Evolutionary conservation across 2,888 invertebrate genomes (phyloP), one percentile per base, ranked within the genome.

Genomic region (Hirudinaria manillensis): DNA sequence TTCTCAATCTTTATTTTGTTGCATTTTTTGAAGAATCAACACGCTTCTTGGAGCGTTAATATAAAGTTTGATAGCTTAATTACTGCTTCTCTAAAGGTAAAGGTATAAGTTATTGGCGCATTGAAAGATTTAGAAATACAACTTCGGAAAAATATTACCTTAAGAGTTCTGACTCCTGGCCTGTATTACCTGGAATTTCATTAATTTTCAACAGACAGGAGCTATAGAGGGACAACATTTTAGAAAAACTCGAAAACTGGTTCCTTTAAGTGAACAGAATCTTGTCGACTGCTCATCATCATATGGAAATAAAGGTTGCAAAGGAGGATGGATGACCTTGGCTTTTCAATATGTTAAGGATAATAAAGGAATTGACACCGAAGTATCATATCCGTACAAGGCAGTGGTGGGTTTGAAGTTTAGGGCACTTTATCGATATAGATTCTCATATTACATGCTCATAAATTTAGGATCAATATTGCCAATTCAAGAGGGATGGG

Each of bases 291-390:
- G 87, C 80, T 85, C 85, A 0, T 38, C 21, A 21, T 65, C 38
- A n/a, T 76, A 73, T 77, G 77, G 76, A 68, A 81, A 73, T 75
- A 68, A 76, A 51, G 79, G 80, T 10, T 80, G 80, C 67, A 77
- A 78, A 16, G 80, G 80, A 21, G 80, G 80, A 51, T 77, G 78
- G 29, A 80, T 80, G 80, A 79, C 79, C 70, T 70, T 77, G 38
- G 80, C 80, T 29, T 81, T 81, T 77, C 71, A 78, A 71, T 80
- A 80, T 77, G 87, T 91, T 21, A 89, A 92, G 77, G 76, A 77
- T 29, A 84, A 88, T 80, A 88, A 88, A 4, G 93, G 93, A 0
- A 87, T 93, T 6, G 90, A 91, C 88, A 83, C 83, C 0, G 84
- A 84, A 76, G 73, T 77, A 7, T 80, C 81, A 19, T 84, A 84